phyloP scores from a whole-genome alignment of 1,140 invertebrate species.

The Leguminivora glycinivorella region DNA sequence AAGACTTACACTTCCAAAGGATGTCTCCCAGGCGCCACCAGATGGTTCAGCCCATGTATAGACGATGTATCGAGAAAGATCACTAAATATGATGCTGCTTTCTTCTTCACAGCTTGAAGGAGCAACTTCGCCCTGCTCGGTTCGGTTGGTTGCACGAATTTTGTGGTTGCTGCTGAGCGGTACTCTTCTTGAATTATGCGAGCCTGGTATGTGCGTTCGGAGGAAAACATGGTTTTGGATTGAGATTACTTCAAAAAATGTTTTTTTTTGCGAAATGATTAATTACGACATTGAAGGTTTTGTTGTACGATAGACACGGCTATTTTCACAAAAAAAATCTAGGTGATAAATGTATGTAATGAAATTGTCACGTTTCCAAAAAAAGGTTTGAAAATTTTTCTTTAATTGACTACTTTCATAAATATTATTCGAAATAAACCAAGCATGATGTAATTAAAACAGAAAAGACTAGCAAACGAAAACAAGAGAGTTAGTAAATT shows the following conservation, averaged over 20 bases:
- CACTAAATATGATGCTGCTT: conserved; percentile 52
- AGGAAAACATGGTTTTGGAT: conserved; percentile 40
- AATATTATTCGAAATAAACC: too few species aligned
- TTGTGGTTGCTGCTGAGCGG: conserved; percentile 28
- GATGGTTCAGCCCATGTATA: conserved; percentile 68
- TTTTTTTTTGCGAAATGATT: too few species aligned
- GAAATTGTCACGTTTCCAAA: too few species aligned
- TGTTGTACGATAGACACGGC: too few species aligned
- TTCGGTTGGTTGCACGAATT: background rate
- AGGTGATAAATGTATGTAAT: too few species aligned
- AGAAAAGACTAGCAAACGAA: too few species aligned
- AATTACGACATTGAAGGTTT: too few species aligned
- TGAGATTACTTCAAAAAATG: too few species aligned
- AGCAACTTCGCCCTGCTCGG: conserved; percentile 30
- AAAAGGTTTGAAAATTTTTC: too few species aligned
- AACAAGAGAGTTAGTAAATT: too few species aligned
- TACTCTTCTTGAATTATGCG: conserved; percentile 49
- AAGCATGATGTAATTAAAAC: too few species aligned
- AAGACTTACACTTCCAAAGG: conserved; percentile 67
- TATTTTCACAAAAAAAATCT: too few species aligned
- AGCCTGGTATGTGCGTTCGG: conserved; percentile 37
- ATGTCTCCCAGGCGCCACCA: conserved; percentile 64
- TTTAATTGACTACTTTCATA: conserved; percentile 30
- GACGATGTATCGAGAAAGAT: conserved; percentile 70
- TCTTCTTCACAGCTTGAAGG: conserved; percentile 34